Evolutionary conservation across 2,113 vertebrate species (phyloP).

Genomic region (Myiozetetes cayanensis): DNA sequence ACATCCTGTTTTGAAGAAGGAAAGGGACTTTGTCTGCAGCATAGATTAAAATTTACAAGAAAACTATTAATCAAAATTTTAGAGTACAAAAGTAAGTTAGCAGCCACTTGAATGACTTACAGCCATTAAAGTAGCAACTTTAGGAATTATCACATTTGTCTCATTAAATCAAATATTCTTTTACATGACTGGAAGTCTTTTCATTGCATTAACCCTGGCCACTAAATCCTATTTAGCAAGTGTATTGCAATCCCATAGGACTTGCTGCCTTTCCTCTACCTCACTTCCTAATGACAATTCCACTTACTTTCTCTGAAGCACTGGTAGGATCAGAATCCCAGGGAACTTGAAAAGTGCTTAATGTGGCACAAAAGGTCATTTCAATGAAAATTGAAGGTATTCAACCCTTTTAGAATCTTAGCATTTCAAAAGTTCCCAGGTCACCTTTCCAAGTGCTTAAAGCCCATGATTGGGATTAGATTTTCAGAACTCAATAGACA

Average conservation of each 20-base stretch:
- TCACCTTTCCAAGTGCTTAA: not conserved
- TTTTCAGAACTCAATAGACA: not conserved
- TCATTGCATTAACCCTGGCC: not conserved
- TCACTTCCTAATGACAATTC: not conserved
- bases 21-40: not conserved
- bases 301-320: not conserved
- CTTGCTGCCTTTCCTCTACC: not conserved
- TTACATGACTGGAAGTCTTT: not conserved
- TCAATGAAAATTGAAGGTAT: not conserved
- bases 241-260: not conserved
- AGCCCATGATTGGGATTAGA: not conserved
- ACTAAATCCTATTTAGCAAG: not conserved
- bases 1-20: not conserved
- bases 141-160: not conserved
- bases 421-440: not conserved
- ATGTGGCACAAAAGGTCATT: not conserved
- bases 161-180: slow-evolving; percentile 16
- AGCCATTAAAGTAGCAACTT: not conserved
- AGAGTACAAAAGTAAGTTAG: not conserved
- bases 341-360: not conserved
- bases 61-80: not conserved
- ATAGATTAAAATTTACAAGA: not conserved
- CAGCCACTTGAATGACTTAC: not conserved
- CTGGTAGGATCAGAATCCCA: not conserved
- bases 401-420: not conserved